A percentile compares a stretch with the other conserved stretches of the same genome.
Conservation (phyloP, 2,888 invertebrate species). For the Mactromeris polynyma region DNA sequence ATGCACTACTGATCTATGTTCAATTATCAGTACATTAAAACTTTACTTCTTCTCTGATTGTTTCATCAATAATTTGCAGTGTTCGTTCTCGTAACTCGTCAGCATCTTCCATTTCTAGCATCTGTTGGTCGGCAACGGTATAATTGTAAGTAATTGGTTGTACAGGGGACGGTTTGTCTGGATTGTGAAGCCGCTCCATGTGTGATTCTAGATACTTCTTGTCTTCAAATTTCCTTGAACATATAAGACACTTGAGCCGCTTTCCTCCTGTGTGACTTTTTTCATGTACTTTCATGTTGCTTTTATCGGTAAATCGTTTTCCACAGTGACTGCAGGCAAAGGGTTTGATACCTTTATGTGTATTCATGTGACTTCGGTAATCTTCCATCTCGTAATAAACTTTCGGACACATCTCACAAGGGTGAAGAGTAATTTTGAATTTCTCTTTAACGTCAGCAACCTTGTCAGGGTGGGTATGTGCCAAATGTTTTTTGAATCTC, state of each 20-base stretch:
- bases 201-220: slow-evolving; percentile 42
- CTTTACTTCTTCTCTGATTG: slow-evolving; percentile 22
- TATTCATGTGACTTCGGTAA: slow-evolving; percentile 46
- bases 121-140: not conserved
- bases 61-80: slow-evolving; percentile 34
- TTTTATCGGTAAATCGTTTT: slow-evolving; percentile 50
- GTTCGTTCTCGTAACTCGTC: slow-evolving; percentile 33
- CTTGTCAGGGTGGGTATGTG: slow-evolving; percentile 39
- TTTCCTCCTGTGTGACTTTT: slow-evolving; percentile 44
- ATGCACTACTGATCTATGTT: not conserved
- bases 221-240: slow-evolving; percentile 54
- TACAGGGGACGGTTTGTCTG: not conserved
- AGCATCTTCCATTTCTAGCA: not conserved
- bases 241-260: slow-evolving; percentile 49
- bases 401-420: slow-evolving; percentile 54
- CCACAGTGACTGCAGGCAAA: slow-evolving; percentile 45
- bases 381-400: slow-evolving; percentile 55
- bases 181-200: slow-evolving; percentile 37
- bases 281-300: slow-evolving; percentile 51
- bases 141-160: not conserved
- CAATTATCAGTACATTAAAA: not conserved
- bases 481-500: slow-evolving; percentile 57
- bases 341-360: slow-evolving; percentile 59
- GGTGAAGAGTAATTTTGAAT: slow-evolving; percentile 52
- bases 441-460: slow-evolving; percentile 52